A percentile compares a stretch with the other conserved stretches of the same genome.
Conservation (phyloP, 1,140 invertebrate species). For the Drosophila lowei region DNA sequence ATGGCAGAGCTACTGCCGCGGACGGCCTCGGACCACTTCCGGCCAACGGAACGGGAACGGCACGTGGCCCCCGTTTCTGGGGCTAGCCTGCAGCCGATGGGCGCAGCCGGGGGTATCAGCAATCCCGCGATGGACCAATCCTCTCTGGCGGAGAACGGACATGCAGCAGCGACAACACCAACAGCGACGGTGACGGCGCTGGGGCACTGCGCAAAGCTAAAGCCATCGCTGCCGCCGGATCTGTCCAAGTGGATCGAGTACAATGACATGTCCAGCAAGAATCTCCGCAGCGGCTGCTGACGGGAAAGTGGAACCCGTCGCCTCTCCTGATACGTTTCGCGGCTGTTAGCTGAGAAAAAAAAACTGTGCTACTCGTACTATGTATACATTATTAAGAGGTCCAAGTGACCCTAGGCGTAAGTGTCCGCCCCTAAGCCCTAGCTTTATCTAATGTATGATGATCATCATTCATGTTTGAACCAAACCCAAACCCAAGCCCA, state of each 20-base stretch:
- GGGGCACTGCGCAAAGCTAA: slow-evolving; percentile 75
- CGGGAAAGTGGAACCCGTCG: slow-evolving; percentile 14
- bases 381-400: too few species aligned
- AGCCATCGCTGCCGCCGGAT: slow-evolving; percentile 86
- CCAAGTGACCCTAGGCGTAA: too few species aligned
- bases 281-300: slow-evolving; percentile 84
- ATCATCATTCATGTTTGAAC: too few species aligned
- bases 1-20: slow-evolving; percentile 67
- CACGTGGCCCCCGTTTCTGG: neutral
- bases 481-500: neutral
- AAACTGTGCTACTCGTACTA: too few species aligned
- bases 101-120: slow-evolving; percentile 31
- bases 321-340: too few species aligned
- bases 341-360: too few species aligned
- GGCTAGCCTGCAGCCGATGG: neutral
- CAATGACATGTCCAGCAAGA: slow-evolving; percentile 88
- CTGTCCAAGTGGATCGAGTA: slow-evolving; percentile 87
- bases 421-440: too few species aligned
- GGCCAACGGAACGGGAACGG: slow-evolving; percentile 39
- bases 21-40: slow-evolving; percentile 50
- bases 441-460: too few species aligned
- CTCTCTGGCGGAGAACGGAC: slow-evolving; percentile 72
- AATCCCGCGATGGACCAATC: slow-evolving; percentile 48
- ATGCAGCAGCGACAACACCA: slow-evolving; percentile 21
- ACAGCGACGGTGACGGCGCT: slow-evolving; percentile 1